Evolutionary conservation across 2,888 invertebrate species (phyloP).

Genomic region (Xylota sylvarum): DNA sequence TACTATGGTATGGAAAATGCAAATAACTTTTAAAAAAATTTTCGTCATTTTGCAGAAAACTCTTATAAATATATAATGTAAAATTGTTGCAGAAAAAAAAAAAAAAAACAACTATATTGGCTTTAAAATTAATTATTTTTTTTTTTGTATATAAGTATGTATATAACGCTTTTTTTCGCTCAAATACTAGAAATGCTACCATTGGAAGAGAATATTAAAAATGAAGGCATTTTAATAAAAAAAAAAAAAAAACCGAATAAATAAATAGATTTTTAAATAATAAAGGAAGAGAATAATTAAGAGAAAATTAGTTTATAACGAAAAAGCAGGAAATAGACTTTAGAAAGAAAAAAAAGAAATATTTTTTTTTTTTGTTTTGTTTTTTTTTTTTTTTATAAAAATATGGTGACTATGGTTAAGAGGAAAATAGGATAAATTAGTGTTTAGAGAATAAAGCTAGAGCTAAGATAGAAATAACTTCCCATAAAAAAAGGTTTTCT

Average conservation of each 20-base stretch:
- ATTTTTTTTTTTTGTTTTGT: too few species aligned
- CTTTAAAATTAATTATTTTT: background rate
- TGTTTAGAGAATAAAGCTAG: background rate
- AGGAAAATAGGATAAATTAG: background rate
- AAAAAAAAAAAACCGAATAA: too few species aligned
- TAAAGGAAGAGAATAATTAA: slow-evolving; percentile 26
- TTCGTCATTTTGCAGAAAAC: slow-evolving; percentile 22
- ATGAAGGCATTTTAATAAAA: slow-evolving; percentile 2
- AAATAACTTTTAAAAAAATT: slow-evolving; percentile 24
- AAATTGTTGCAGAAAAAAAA: slow-evolving; percentile 36
- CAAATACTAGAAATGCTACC: slow-evolving; percentile 25
- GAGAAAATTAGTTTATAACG: background rate
- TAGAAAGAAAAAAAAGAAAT: background rate
- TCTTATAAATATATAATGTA: background rate
- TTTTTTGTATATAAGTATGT: background rate
- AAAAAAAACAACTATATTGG: background rate
- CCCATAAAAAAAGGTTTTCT: slow-evolving; percentile 4
- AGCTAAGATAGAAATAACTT: slow-evolving; percentile 11
- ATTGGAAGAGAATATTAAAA: slow-evolving; percentile 24
- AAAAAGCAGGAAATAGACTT: slow-evolving; percentile 23
- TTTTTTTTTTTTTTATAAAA: background rate
- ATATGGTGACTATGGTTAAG: background rate
- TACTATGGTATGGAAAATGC: slow-evolving; percentile 28
- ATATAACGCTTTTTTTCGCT: slow-evolving; percentile 2
- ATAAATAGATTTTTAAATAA: too few species aligned